Evolutionary conservation across 2,113 vertebrate genomes (phyloP).

Genomic region (Xenopus borealis): DNA sequence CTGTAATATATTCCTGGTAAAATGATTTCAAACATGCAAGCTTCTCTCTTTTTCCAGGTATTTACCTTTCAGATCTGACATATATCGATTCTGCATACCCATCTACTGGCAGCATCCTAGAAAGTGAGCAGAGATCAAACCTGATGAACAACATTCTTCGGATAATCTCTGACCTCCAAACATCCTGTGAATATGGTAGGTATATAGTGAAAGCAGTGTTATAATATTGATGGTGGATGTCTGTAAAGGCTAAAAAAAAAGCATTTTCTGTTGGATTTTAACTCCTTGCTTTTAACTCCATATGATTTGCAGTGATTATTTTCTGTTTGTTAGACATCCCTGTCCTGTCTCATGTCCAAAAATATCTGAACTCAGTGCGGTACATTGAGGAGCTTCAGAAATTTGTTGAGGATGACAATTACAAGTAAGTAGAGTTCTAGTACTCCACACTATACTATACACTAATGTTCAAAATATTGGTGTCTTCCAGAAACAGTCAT

Average conservation of each 20-base stretch:
- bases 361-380: constrained; percentile 94
- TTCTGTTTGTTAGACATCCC: constrained; percentile 77
- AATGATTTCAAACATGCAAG: no score
- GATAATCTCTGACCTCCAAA: constrained; percentile 96
- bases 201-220: neutral
- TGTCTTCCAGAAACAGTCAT: no score
- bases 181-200: constrained; percentile 93
- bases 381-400: constrained; percentile 98
- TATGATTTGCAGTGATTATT: neutral
- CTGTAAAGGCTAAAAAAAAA: no score
- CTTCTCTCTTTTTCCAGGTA: constrained; percentile 69
- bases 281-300: no score
- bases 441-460: no score
- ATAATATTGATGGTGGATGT: no score
- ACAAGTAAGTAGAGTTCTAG: constrained; percentile 78
- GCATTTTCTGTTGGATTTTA: no score
- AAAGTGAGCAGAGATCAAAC: constrained; percentile 95
- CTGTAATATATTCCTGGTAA: no score
- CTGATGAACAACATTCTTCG: constrained; percentile 98
- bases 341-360: constrained; percentile 93
- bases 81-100: constrained; percentile 98
- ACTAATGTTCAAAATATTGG: no score
- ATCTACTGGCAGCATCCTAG: constrained; percentile 95
- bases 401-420: constrained; percentile 98
- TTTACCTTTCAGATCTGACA: constrained; percentile 95